Base-by-base conservation (phyloP, 2,113 vertebrate genomes). In the Speoplatyrhinus poulsoni region DNA sequence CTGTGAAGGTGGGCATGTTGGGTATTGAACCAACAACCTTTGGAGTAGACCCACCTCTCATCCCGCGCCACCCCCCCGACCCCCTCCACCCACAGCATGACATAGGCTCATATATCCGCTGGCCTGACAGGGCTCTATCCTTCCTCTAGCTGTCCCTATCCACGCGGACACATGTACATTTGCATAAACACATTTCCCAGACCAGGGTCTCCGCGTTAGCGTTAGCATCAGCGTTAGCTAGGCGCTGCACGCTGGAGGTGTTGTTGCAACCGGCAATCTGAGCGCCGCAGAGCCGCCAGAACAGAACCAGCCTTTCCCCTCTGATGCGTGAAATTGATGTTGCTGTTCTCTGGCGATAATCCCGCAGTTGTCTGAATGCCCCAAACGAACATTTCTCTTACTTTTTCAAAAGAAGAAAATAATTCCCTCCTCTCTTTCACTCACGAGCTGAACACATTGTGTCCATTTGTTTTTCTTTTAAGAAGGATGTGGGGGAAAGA, bases 301-400 rank as follows among this genome's bases (percentile, higher is more conserved):
- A 60, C 33, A 57, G 57, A 69, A 58, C 59, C 70, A n/a, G 59
- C 66, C 48, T 46, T 41, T 41, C 68, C 15, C 55, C 66, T 49
- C 67, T 77, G 68, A 70, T 67, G 70, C 82, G 65, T 78, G 69
- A 80, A 86, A 86, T 86, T 65, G 80, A 48, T 62, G 71, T 73
- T 41, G 57, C 79, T 82, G 79, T 66, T 75, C 60, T 68, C 50
- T 70, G 79, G 62, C 83, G 81, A 84, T 84, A 84, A 82, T 82
- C 59, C 72, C 54, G 46, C 15, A 64, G 75, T 72, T 72, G 49
- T 62, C 54, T 26, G 9, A 58, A 67, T 54, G 77, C 80, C 83
- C 62, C 67, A 32, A 84, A 82, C 67, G 54, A 70, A 70, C 69
- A 60, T 46, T 60, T 50, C 54, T 62, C 19, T 65, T 36, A 49